Percentiles rank a stretch among this genome's conserved stretches.
Evolutionary conservation across 2,113 vertebrate species (phyloP).

Genomic region (Sminthopsis crassicaudata): DNA sequence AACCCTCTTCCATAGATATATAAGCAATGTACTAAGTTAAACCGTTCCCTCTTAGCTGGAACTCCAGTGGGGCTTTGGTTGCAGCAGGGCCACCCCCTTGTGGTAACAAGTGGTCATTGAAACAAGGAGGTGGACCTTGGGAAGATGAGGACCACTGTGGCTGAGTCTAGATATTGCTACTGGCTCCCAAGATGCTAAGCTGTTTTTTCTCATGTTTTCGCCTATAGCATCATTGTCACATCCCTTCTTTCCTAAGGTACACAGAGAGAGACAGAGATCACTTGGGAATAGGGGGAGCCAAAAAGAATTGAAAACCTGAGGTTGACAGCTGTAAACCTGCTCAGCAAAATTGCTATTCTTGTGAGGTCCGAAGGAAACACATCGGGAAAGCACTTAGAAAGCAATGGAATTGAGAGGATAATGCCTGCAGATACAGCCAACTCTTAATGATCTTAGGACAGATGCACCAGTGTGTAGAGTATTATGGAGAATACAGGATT

Average conservation of each 20-base stretch:
- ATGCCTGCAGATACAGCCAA: neutral
- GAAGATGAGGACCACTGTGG: conserved; percentile 44
- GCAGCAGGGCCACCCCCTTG: neutral
- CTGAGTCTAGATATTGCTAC: neutral
- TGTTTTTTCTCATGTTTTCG: rapidly evolving
- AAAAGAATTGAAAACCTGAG: neutral
- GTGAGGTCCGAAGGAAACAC: neutral
- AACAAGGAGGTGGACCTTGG: neutral
- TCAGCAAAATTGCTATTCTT: neutral
- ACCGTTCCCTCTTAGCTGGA: neutral
- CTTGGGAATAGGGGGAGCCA: neutral
- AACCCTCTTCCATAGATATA: neutral
- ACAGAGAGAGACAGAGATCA: neutral
- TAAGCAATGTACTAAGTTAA: neutral
- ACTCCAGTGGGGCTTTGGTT: neutral
- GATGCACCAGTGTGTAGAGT: neutral
- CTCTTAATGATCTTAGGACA: neutral
- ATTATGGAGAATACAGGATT: neutral
- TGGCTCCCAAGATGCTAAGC: neutral
- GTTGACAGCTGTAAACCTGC: neutral
- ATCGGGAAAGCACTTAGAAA: neutral
- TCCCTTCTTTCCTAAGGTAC: too few relatives aligned
- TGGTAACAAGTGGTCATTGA: neutral
- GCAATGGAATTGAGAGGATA: neutral
- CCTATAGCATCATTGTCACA: neutral